Conservation (phyloP, 2,113 vertebrate genomes). For the Anas platyrhynchos region DNA sequence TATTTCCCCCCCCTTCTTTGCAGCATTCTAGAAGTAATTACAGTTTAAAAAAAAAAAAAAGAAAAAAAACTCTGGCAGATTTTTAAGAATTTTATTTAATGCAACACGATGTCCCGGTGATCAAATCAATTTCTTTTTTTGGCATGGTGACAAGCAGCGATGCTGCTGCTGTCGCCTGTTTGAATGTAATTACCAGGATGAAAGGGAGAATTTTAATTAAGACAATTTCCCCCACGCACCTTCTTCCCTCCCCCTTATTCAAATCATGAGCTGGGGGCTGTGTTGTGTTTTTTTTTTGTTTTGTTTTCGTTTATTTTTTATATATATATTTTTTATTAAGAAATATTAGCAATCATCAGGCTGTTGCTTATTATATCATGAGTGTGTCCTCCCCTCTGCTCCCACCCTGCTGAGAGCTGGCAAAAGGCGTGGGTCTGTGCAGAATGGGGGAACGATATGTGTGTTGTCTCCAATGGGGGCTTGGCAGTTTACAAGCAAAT, state of each 20-base stretch:
- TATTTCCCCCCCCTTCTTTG: conserved; percentile 9
- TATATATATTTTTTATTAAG: neutral
- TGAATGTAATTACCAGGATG: conserved; percentile 80
- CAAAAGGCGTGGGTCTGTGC: neutral
- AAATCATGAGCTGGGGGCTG: conserved; percentile 50
- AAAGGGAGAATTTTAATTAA: conserved; percentile 83
- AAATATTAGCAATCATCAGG: conserved; percentile 44
- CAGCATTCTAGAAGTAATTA: conserved; percentile 69
- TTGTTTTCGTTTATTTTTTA: neutral
- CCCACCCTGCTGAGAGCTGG: neutral
- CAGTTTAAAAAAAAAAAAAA: neutral
- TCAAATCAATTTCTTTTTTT: conserved; percentile 72
- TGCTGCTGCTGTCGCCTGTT: conserved; percentile 74
- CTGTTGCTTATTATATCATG: conserved; percentile 6
- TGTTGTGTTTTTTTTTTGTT: neutral
- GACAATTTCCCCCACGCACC: conserved; percentile 71
- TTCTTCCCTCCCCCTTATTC: conserved; percentile 60
- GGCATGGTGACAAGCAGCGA: conserved; percentile 69
- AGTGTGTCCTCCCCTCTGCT: neutral
- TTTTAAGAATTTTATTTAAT: conserved; percentile 64
- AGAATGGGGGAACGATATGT: neutral
- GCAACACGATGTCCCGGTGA: conserved; percentile 67
- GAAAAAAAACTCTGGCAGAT: conserved; percentile 7
- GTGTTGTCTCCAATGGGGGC: neutral
- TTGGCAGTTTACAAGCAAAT: neutral